phyloP scores from a whole-genome alignment of 2,113 vertebrate species.

The Vicugna pacos region DNA sequence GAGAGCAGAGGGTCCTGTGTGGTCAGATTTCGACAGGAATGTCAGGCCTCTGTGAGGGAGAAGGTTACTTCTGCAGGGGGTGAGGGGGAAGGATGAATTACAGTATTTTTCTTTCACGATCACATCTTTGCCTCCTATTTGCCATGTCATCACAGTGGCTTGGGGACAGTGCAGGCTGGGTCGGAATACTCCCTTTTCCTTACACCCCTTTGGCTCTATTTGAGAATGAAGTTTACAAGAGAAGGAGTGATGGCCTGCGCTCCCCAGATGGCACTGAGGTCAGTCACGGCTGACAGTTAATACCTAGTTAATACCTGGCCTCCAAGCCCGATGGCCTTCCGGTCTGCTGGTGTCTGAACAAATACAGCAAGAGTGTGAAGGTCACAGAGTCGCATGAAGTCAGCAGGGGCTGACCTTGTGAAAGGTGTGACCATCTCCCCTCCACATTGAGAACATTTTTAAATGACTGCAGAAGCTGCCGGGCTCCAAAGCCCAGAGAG shows the following conservation, averaged over 20 bases:
- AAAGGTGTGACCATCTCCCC: background rate
- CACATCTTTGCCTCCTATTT: background rate
- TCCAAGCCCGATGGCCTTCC: background rate
- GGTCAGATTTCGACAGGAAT: background rate
- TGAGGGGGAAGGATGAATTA: background rate
- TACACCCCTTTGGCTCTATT: background rate
- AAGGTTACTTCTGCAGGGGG: background rate
- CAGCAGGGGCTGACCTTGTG: background rate
- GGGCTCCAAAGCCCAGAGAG: background rate
- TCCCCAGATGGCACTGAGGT: background rate
- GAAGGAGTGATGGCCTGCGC: rapidly evolving
- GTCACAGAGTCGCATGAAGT: background rate
- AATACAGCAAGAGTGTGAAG: background rate
- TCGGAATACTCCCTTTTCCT: background rate
- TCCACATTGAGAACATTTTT: background rate
- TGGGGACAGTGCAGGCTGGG: background rate
- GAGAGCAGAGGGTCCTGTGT: background rate
- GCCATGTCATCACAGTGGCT: background rate
- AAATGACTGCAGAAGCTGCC: background rate
- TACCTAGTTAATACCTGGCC: background rate
- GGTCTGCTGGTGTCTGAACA: background rate
- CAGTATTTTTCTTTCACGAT: background rate
- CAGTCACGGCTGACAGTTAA: background rate
- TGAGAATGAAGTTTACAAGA: background rate
- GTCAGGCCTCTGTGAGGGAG: background rate